phyloP scores from a whole-genome alignment of 1,140 invertebrate genomes.

The Lysiphlebus fabarum region DNA sequence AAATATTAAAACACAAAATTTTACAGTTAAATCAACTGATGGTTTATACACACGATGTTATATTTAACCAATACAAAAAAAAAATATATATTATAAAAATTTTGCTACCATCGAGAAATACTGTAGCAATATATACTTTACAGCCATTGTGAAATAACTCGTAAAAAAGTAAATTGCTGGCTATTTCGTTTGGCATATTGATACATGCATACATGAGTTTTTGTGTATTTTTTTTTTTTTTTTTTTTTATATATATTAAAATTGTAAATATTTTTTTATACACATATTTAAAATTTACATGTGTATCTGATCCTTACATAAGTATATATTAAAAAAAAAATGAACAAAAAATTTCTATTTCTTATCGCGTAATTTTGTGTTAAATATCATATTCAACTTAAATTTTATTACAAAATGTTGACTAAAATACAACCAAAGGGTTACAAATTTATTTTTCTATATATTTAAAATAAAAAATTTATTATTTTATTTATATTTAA shows the following conservation, averaged over 20 bases:
- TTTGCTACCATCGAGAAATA: conserved; percentile 35
- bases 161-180: conserved; percentile 56
- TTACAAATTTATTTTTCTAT: too few species aligned
- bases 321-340: conserved; percentile 1
- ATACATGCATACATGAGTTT: conserved; percentile 22
- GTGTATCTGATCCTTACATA: conserved; percentile 7
- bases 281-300: conserved; percentile 3
- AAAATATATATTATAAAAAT: not conserved
- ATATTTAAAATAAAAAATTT: too few species aligned
- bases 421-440: too few species aligned
- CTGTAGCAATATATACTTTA: conserved; percentile 52
- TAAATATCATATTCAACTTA: too few species aligned
- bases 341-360: too few species aligned
- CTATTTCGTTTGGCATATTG: conserved; percentile 49
- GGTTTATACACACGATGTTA: not conserved
- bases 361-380: too few species aligned
- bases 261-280: not conserved
- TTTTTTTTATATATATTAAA: not conserved
- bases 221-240: conserved; percentile 14
- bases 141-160: conserved; percentile 58
- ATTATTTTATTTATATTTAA: too few species aligned
- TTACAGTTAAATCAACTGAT: not conserved
- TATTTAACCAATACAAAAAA: not conserved
- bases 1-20: not conserved
- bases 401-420: too few species aligned